Base-by-base conservation (phyloP, 2,888 invertebrate species). In the Trichogramma evanescens region DNA sequence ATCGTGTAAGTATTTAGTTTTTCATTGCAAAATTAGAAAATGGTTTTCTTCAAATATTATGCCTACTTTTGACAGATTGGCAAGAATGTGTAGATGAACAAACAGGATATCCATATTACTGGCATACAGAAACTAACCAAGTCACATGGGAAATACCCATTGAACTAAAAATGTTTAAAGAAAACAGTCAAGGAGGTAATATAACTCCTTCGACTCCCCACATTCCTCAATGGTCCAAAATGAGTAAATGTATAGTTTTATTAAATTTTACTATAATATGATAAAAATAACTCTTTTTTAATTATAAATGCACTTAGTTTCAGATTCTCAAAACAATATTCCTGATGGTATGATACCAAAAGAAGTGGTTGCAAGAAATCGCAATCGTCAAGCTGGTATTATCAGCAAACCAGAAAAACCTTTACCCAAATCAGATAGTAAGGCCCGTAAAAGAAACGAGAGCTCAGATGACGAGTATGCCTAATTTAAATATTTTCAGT, bases 141-240 rank as follows among this genome's bases (percentile, higher is more conserved):
- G 86, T 86, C 1, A 84, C 85, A 7, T 86, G 86, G 86, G 83
- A 84, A 63, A 80, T 82, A 67, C 86, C 86, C 7, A 70, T 73
- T 1, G 82, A 82, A 66, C 62, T 76, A 40, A 68, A 66, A 56
- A 60, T 68, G 5, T 64, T 66, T 38, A 69, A 65, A 53, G 71
- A 71, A 56, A 68, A 67, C 43, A 50, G 61, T 45, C 69, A 72
- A 53, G 60, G 57, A 43, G 68, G 68, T 55, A 6, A 59, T 4
- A 44, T 50, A 7, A 58, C 65, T 13, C 43, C 65, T 10, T 65
- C 61, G 8, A 56, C 55, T 9, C 49, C 65, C 52, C 68, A 69
- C 48, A 63, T 67, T 55, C 64, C 68, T 48, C 71, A 71, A 46
- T 72, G 72, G 72, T 64, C 71, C 45, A 66, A 67, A 54, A 59